These are phyloP conservation scores for Bursaphelenchus okinawaensis DNA, from an alignment of 2,888 invertebrate species.

Conservation along the genomic window DNA sequence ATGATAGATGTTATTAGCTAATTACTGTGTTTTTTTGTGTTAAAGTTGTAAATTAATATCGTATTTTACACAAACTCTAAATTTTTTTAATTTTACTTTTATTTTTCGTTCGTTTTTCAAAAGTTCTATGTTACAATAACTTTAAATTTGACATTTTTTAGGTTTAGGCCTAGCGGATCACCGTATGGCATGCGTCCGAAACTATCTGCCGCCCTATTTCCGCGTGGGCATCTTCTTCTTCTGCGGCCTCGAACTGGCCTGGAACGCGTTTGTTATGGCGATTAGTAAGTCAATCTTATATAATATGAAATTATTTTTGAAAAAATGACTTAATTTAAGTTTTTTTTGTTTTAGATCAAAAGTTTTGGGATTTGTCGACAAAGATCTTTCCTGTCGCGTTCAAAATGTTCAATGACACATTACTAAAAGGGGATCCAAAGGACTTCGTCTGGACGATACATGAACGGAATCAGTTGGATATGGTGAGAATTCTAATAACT, in stretches of 20 bases:
- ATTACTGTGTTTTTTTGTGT: too few relatives aligned
- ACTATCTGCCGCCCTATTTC: constrained; percentile 43
- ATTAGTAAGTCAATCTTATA: constrained; percentile 30
- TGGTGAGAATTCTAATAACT: constrained; percentile 10
- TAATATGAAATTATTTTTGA: not conserved
- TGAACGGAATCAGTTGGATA: constrained; percentile 17
- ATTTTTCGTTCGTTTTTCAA: too few relatives aligned
- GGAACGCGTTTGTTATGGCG: constrained; percentile 39
- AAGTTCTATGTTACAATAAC: too few relatives aligned
- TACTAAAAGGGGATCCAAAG: constrained; percentile 22
- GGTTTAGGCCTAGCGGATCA: not conserved
- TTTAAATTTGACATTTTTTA: too few relatives aligned
- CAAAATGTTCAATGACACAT: constrained; percentile 50
- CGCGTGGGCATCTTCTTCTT: constrained; percentile 47
- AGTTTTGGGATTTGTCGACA: constrained; percentile 30
- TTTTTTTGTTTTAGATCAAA: constrained; percentile 27
- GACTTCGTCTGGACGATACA: constrained; percentile 18
- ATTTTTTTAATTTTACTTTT: too few relatives aligned
- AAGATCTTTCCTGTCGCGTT: constrained; percentile 31
- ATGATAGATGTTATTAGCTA: too few relatives aligned
- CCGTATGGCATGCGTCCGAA: constrained; percentile 16
- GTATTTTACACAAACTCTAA: too few relatives aligned
- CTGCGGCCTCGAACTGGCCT: constrained; percentile 45
- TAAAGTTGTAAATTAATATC: too few relatives aligned
- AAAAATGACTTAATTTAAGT: not conserved